A percentile compares a stretch with the other conserved stretches of the same genome.
phyloP scores from a whole-genome alignment of 37 sponge, comb jelly and placozoan genomes.

The Oopsacas minuta region DNA sequence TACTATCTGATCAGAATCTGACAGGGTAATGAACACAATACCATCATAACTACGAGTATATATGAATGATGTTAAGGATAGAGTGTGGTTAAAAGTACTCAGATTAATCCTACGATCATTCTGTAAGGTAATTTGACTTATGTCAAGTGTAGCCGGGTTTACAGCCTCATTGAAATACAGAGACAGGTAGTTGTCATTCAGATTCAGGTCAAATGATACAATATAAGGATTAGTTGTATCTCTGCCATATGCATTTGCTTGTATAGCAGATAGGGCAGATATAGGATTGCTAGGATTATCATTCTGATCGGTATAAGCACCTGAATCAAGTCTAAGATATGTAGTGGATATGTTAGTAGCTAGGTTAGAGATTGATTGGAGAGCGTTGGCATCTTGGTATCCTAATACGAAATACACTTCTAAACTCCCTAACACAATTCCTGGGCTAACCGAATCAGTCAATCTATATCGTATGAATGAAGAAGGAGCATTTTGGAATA shows the following conservation, averaged over 20 bases:
- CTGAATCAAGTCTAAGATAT: slow-evolving; percentile 27
- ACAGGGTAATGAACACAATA: slow-evolving; percentile 26
- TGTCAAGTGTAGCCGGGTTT: slow-evolving; percentile 30
- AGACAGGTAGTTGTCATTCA: slow-evolving; percentile 52
- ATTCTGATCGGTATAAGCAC: slow-evolving; percentile 46
- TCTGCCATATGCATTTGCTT: slow-evolving; percentile 10
- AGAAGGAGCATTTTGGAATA: slow-evolving; percentile 35
- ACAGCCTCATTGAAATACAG: slow-evolving; percentile 71
- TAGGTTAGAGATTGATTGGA: slow-evolving; percentile 40
- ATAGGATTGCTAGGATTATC: slow-evolving; percentile 33
- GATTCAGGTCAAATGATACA: slow-evolving; percentile 52
- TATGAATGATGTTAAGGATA: slow-evolving; percentile 24
- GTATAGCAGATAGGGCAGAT: slow-evolving; percentile 25
- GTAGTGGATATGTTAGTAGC: slow-evolving; percentile 32
- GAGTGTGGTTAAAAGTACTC: not conserved
- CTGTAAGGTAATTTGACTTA: slow-evolving; percentile 29
- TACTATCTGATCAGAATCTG: slow-evolving; percentile 35
- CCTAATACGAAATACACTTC: slow-evolving; percentile 25
- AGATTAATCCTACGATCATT: not conserved
- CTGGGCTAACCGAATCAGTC: slow-evolving; percentile 20
- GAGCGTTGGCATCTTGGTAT: slow-evolving; percentile 39
- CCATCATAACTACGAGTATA: slow-evolving; percentile 24
- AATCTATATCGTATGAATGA: not conserved
- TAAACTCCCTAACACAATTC: slow-evolving; percentile 27
- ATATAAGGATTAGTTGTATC: slow-evolving; percentile 40